Percentiles rank a stretch among this genome's conserved stretches.
These are phyloP conservation scores for Alligator sinensis DNA, from an alignment of 2,113 vertebrate species.

Conservation along the genomic window DNA sequence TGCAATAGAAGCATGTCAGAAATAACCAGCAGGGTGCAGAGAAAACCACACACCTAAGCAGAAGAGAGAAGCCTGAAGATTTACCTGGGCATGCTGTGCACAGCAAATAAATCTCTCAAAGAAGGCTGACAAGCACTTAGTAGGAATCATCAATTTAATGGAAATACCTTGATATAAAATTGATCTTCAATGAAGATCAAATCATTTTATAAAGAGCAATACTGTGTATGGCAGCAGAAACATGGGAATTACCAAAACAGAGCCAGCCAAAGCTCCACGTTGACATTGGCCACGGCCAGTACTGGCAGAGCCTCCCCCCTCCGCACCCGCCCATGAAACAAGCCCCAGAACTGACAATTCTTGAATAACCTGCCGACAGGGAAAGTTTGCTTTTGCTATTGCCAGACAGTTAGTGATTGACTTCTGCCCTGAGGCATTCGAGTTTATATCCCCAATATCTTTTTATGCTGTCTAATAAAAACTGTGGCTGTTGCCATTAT, in stretches of 20 bases:
- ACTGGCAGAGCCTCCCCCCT: too few species aligned
- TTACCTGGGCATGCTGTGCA: not conserved
- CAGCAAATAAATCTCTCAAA: not conserved
- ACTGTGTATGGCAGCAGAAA: not conserved
- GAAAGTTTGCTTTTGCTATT: constrained; percentile 56
- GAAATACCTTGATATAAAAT: not conserved
- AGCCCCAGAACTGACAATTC: not conserved
- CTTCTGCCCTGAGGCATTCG: constrained; percentile 63
- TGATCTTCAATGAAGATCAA: constrained; percentile 38
- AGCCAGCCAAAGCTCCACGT: not conserved
- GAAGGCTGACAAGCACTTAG: not conserved
- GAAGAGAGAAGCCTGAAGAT: not conserved
- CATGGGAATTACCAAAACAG: not conserved
- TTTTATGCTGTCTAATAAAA: constrained; percentile 75
- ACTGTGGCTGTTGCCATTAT: constrained; percentile 67
- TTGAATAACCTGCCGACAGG: not conserved
- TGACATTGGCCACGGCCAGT: too few species aligned
- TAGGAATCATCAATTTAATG: constrained; percentile 6
- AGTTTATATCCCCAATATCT: constrained; percentile 70
- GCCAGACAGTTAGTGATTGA: constrained; percentile 46
- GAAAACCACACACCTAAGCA: not conserved
- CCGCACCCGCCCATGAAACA: not conserved
- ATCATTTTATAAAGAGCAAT: constrained; percentile 25
- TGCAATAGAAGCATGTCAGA: not conserved
- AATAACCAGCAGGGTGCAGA: accelerated